These are phyloP conservation scores for Dipodomys spectabilis DNA, from an alignment of 2,113 vertebrate genomes.

Conservation along the genomic window DNA sequence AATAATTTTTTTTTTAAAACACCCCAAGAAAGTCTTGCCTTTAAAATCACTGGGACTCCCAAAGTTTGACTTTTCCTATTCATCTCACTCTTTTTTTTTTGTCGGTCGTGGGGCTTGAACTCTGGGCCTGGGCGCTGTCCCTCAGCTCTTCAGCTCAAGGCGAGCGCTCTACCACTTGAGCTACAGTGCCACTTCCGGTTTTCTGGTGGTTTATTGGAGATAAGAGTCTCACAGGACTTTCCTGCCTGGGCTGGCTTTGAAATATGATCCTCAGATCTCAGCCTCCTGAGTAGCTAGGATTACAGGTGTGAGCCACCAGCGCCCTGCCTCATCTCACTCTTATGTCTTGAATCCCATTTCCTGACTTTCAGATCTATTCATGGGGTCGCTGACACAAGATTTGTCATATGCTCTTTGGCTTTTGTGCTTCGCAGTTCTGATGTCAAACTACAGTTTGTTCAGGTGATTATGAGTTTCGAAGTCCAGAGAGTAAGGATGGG, in stretches of 20 bases:
- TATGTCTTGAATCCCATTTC: neutral
- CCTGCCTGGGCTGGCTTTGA: too few relatives aligned
- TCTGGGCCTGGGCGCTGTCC: too few relatives aligned
- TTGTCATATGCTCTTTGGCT: neutral
- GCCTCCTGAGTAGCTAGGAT: too few relatives aligned
- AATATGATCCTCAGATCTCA: too few relatives aligned
- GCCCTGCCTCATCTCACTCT: neutral
- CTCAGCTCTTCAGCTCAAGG: too few relatives aligned
- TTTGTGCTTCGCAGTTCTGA: neutral
- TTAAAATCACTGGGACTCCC: neutral
- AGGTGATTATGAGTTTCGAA: neutral
- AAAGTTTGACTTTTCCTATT: neutral
- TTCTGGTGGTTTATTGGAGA: too few relatives aligned
- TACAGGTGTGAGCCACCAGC: too few relatives aligned
- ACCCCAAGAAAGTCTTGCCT: neutral
- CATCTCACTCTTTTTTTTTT: neutral
- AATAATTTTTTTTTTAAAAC: too few relatives aligned
- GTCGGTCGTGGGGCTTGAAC: too few relatives aligned
- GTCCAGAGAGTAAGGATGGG: neutral
- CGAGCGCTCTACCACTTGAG: too few relatives aligned
- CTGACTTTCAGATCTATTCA: neutral
- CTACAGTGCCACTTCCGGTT: too few relatives aligned
- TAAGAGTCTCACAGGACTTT: too few relatives aligned
- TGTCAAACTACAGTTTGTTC: neutral
- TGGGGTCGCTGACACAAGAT: neutral